Evolutionary conservation across 2,888 invertebrate genomes (phyloP), one percentile per base, ranked within the genome.

Genomic region (Cheilosia vernalis): DNA sequence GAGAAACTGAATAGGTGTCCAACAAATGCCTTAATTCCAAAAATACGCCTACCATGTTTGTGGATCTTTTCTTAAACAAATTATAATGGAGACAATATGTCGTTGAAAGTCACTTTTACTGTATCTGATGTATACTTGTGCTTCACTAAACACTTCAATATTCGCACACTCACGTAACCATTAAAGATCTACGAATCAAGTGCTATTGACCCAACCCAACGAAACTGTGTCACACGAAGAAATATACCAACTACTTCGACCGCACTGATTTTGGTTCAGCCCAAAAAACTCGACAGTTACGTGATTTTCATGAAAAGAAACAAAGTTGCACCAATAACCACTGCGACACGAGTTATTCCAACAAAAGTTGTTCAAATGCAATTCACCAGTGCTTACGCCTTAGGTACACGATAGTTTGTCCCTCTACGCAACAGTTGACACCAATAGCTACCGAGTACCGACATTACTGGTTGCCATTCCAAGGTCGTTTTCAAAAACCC

Each of bases 271-370:
- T 17, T 53, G 24, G 27, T 40, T 24, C 13, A 53, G 24, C 51
- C 66, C 17, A 61, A 53, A 73, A 73, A 55, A 61, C 19, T 37
- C 24, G 47, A 42, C 60, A 63, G 40, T 80, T 80, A 80, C 80
- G 74, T 80, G 80, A 74, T 67, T 42, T 49, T 47, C 61, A 73
- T 74, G 42, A 30, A 30, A 58, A 37, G 37, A 37, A 37, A 37
- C 13, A 37, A 37, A 61, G 63, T 73, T 80, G 55, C 73, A 56
- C 44, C 24, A 70, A 63, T 49, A 63, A 27, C 19, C 21, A 37
- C 37, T 24, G 6, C 44, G 44, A 51, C 49, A 64, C 61, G 47
- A 21, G 21, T 61, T 61, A 77, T 77, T 69, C 37, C 77, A 53
- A 67, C 24, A 27, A 53, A 44, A 44, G n/a, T 9, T 30, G 4